These are phyloP conservation scores for Bubo bubo DNA, from an alignment of 2,113 vertebrate genomes.

Conservation along the genomic window DNA sequence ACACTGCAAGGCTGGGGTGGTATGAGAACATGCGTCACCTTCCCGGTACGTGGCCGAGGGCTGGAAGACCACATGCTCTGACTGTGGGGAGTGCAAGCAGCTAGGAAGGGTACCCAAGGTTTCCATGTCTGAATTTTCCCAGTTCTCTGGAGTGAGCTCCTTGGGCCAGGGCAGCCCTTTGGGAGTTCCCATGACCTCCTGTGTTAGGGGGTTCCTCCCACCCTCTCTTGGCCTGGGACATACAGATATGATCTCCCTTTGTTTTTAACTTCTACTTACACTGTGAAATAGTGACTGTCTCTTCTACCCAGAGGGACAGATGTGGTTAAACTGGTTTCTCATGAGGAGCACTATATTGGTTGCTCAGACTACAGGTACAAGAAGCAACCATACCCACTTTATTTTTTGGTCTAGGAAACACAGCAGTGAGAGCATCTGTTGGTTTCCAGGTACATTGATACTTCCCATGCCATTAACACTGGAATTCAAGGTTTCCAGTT, in stretches of 20 bases:
- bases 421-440: background rate
- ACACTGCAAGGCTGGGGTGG: accelerated
- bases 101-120: background rate
- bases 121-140: background rate
- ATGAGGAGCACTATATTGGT: background rate
- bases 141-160: background rate
- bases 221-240: background rate
- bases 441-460: background rate
- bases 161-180: background rate
- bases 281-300: background rate
- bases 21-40: accelerated
- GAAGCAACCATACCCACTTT: accelerated
- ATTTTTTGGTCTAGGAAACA: background rate
- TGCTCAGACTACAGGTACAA: background rate
- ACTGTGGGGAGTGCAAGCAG: too few species aligned
- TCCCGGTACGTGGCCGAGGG: accelerated
- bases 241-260: background rate
- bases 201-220: background rate
- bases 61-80: accelerated
- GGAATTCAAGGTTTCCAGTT: background rate
- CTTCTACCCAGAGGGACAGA: background rate
- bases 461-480: background rate
- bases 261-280: background rate
- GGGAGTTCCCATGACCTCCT: background rate
- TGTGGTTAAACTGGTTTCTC: background rate